A percentile compares a stretch with the other conserved stretches of the same genome.
Conservation (phyloP, 2,797 vertebrate genomes). For the Gorsachius magnificus region DNA sequence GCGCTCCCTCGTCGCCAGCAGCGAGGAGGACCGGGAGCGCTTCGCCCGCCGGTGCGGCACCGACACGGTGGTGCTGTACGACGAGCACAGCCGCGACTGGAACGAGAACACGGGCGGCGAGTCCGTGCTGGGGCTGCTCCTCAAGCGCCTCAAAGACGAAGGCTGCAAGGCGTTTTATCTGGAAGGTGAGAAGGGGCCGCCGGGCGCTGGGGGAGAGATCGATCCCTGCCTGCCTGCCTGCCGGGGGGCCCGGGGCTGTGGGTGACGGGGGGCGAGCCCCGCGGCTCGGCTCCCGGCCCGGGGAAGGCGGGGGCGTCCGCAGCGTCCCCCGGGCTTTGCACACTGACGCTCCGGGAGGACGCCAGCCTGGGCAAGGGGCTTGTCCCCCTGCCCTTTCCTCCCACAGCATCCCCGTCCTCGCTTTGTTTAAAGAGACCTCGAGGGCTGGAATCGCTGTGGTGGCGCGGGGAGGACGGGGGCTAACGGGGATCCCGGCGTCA, state of each 20-base stretch:
- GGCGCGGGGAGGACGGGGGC: not conserved
- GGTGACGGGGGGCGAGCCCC: not conserved
- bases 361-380: not conserved
- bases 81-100: slow-evolving; percentile 89
- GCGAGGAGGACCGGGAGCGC: slow-evolving; percentile 88
- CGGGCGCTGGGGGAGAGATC: too few relatives aligned
- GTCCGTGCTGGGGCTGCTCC: slow-evolving; percentile 90
- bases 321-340: not conserved
- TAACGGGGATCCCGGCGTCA: not conserved
- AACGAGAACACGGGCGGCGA: slow-evolving; percentile 91
- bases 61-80: slow-evolving; percentile 93
- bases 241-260: not conserved
- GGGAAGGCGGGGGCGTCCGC: not conserved
- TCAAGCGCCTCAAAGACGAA: slow-evolving; percentile 95
- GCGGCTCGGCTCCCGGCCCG: not conserved
- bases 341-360: not conserved
- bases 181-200: slow-evolving; percentile 81
- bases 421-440: not conserved
- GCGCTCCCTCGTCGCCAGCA: slow-evolving; percentile 89
- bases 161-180: slow-evolving; percentile 93
- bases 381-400: accelerated
- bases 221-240: not conserved
- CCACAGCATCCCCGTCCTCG: not conserved
- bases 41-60: slow-evolving; percentile 90
- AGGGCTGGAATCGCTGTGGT: not conserved